Conservation (phyloP, 2,113 vertebrate species). For the Osmerus eperlanus region DNA sequence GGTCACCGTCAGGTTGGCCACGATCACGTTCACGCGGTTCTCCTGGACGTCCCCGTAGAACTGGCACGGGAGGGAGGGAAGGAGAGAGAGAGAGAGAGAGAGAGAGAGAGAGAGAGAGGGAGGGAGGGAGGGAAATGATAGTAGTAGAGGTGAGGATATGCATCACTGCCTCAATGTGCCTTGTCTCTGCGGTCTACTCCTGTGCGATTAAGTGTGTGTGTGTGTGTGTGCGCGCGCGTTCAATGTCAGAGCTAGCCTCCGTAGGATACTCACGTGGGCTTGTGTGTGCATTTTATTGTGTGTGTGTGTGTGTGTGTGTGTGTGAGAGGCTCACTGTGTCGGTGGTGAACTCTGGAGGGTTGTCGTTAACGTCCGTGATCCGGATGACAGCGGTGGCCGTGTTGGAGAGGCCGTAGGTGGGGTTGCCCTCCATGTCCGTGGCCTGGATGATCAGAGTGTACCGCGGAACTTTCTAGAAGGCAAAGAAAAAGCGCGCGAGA, state of each 20-base stretch:
- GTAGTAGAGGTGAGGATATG: neutral
- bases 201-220: constrained; percentile 1
- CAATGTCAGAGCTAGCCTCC: neutral
- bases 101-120: neutral
- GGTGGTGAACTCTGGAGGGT: constrained; percentile 93
- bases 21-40: constrained; percentile 87
- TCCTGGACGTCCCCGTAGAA: constrained; percentile 94
- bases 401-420: constrained; percentile 95
- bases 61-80: constrained; percentile 57
- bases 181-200: neutral
- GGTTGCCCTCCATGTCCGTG: constrained; percentile 98
- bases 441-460: constrained; percentile 98
- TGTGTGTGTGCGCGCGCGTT: neutral
- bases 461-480: constrained; percentile 89
- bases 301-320: neutral
- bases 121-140: neutral
- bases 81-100: neutral
- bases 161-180: neutral
- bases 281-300: constrained; percentile 2
- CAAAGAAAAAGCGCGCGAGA: neutral
- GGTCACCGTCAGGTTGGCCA: constrained; percentile 88
- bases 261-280: neutral
- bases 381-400: constrained; percentile 92
- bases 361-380: constrained; percentile 96
- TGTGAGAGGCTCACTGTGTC: constrained; percentile 79